A percentile compares a stretch with the other conserved stretches of the same genome.
Conservation (phyloP, 2,888 invertebrate genomes). For the Callosobruchus maculatus region DNA sequence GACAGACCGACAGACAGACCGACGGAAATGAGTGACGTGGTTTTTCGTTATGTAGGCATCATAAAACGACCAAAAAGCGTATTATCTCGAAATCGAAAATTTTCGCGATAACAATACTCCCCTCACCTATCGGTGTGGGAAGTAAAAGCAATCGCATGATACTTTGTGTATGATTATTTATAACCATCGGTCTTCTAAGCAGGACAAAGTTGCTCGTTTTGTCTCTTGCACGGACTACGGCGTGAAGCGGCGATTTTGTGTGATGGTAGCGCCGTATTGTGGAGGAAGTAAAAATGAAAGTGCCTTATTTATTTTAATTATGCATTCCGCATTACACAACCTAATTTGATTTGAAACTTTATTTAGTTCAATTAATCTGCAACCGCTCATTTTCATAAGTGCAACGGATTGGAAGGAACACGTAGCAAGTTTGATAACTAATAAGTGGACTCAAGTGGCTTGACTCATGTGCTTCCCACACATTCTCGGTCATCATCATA, state of each 20-base stretch:
- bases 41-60: too few relatives aligned
- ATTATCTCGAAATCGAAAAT: too few relatives aligned
- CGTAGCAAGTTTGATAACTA: too few relatives aligned
- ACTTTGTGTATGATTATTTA: neutral
- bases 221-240: neutral
- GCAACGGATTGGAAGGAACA: neutral
- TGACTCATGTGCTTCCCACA: too few relatives aligned
- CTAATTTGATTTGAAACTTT: slow-evolving; percentile 1
- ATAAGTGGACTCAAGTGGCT: too few relatives aligned
- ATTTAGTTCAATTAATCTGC: neutral
- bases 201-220: neutral
- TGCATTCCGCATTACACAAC: slow-evolving; percentile 5
- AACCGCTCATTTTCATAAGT: neutral
- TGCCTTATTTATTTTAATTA: slow-evolving; percentile 9
- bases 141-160: too few relatives aligned
- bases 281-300: slow-evolving; percentile 19
- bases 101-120: too few relatives aligned
- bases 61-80: too few relatives aligned
- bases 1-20: too few relatives aligned
- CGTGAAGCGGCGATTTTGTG: neutral
- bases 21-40: too few relatives aligned
- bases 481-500: too few relatives aligned
- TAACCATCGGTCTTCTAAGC: neutral
- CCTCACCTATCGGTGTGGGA: too few relatives aligned
- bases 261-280: slow-evolving; percentile 1